Evolutionary conservation across 2,888 invertebrate genomes (phyloP).

Genomic region (Proisotoma minuta): DNA sequence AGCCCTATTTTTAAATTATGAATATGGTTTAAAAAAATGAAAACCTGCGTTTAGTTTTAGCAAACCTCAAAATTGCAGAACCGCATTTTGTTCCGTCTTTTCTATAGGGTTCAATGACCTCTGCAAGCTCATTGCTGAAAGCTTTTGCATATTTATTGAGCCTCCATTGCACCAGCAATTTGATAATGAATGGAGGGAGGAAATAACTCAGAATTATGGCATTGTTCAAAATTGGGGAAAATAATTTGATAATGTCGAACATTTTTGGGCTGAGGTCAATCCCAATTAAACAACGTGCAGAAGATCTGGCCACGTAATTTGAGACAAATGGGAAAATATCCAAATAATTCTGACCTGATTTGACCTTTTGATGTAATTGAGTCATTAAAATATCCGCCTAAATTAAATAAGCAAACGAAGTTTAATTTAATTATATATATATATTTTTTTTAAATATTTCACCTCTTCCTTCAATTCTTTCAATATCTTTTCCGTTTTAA

Average conservation of each 20-base stretch:
- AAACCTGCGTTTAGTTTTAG: too few species aligned
- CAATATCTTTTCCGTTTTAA: background rate
- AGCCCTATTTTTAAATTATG: too few species aligned
- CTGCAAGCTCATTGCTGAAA: background rate
- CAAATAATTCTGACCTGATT: background rate
- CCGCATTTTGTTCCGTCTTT: background rate
- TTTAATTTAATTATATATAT: background rate
- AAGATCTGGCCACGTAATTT: background rate
- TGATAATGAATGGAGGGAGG: background rate
- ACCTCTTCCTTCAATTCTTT: background rate
- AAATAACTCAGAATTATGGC: background rate
- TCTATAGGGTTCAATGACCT: background rate
- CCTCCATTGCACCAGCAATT: background rate
- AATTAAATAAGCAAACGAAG: background rate
- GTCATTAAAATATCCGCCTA: background rate
- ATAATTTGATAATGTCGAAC: background rate
- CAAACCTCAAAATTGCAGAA: background rate
- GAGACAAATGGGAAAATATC: background rate
- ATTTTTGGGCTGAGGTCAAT: background rate
- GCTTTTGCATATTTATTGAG: background rate
- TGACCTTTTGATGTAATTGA: background rate
- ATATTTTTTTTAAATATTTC: background rate
- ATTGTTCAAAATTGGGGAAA: background rate
- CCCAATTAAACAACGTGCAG: background rate
- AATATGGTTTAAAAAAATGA: too few species aligned